Conservation (phyloP, 2,888 invertebrate genomes). For the Nephrocerus scutellatus region DNA sequence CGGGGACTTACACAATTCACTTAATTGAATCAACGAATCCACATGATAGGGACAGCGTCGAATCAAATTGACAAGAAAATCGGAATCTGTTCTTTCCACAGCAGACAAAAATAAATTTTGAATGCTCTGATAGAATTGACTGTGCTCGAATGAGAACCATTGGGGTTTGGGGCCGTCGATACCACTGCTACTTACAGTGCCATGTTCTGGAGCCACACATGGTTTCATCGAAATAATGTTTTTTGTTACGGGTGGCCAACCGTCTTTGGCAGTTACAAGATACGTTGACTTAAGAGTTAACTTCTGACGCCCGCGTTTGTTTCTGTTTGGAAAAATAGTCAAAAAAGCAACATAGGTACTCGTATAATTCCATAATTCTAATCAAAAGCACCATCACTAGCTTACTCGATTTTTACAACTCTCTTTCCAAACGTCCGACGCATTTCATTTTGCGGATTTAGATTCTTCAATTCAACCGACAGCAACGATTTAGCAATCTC, state of each 20-base stretch:
- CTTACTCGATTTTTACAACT: constrained; percentile 61
- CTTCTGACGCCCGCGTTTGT: constrained; percentile 53
- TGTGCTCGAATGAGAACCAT: constrained; percentile 71
- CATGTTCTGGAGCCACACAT: constrained; percentile 43
- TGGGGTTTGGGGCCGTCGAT: constrained; percentile 38
- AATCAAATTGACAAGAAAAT: constrained; percentile 68
- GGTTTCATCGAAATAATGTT: constrained; percentile 67
- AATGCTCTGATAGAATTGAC: constrained; percentile 62
- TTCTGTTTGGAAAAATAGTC: constrained; percentile 50
- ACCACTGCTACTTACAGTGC: constrained; percentile 21
- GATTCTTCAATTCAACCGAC: constrained; percentile 60
- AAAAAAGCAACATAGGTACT: too few species aligned
- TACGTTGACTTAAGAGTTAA: constrained; percentile 58
- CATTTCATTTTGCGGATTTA: constrained; percentile 75
- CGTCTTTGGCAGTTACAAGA: constrained; percentile 63
- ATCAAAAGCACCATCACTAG: background rate
- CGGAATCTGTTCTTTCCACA: constrained; percentile 70
- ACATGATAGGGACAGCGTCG: constrained; percentile 72
- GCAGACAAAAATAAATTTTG: constrained; percentile 70
- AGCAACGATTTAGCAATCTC: constrained; percentile 62
- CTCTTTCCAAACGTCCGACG: constrained; percentile 74
- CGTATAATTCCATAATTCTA: too few species aligned
- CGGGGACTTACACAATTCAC: constrained; percentile 61
- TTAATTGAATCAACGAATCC: constrained; percentile 70
- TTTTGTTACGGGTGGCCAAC: constrained; percentile 65